Conservation (phyloP, 2,888 invertebrate species). For the Diaprepes abbreviatus region DNA sequence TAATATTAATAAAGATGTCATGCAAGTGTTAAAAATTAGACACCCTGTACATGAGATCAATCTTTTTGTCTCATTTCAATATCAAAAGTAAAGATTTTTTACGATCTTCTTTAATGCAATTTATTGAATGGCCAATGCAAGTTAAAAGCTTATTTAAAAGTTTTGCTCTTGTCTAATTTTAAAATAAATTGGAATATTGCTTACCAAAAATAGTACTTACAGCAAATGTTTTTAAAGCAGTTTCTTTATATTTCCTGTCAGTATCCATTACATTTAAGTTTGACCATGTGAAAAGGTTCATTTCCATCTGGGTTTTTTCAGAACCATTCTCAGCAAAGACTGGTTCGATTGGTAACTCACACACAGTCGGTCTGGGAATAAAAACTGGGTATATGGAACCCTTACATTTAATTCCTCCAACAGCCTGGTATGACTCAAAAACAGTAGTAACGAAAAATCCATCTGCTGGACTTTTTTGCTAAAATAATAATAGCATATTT, state of each 20-base stretch:
- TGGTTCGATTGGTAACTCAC: conserved; percentile 79
- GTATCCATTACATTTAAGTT: conserved; percentile 74
- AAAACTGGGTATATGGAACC: conserved; percentile 91
- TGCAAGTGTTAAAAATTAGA: too few species aligned
- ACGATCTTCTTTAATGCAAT: too few species aligned
- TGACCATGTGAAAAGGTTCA: conserved; percentile 77
- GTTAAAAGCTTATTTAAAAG: too few species aligned
- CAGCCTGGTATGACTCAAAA: conserved; percentile 81
- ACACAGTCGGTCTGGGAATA: conserved; percentile 86
- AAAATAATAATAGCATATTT: conserved; percentile 51
- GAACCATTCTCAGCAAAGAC: conserved; percentile 69
- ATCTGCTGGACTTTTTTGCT: conserved; percentile 78
- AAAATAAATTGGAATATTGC: conserved; percentile 16
- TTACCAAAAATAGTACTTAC: conserved; percentile 72
- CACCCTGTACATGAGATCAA: too few species aligned
- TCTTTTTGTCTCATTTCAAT: too few species aligned
- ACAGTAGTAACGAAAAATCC: conserved; percentile 84
- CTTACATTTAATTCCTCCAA: conserved; percentile 89
- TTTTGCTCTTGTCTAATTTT: conserved; percentile 37
- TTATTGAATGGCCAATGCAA: too few species aligned
- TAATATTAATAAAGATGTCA: too few species aligned
- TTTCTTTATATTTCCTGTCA: conserved; percentile 80
- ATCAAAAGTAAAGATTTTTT: too few species aligned
- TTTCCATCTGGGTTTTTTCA: conserved; percentile 88
- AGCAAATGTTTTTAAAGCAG: conserved; percentile 91